phyloP scores from a whole-genome alignment of 2,113 vertebrate genomes.

The Pachypanchax playfairii region DNA sequence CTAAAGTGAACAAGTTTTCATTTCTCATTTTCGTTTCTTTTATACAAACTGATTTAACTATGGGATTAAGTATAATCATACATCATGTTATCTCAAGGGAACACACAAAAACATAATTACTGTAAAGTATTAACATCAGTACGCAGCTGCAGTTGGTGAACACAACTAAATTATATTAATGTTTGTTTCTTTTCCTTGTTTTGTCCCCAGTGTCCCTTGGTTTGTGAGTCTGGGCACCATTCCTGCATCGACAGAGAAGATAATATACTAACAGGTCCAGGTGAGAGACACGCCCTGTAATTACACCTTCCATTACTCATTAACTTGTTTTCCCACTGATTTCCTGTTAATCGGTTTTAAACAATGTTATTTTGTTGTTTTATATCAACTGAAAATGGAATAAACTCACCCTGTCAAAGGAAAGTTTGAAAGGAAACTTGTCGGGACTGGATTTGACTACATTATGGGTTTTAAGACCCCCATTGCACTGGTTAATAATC shows the following conservation, averaged over 20 bases:
- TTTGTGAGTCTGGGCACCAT: conserved; percentile 84
- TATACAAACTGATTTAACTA: not conserved
- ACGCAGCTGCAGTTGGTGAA: not conserved
- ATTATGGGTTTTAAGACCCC: too few species aligned
- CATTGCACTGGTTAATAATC: too few species aligned
- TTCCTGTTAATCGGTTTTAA: too few species aligned
- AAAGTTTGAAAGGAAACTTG: conserved; percentile 4
- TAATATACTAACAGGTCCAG: conserved; percentile 86
- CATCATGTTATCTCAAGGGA: not conserved
- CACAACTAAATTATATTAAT: not conserved
- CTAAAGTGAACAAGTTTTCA: not conserved
- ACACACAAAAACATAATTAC: not conserved
- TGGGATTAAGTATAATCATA: not conserved
- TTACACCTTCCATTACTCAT: conserved; percentile 12
- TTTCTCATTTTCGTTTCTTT: not conserved
- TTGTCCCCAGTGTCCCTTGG: conserved; percentile 85
- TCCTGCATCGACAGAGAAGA: conserved; percentile 82
- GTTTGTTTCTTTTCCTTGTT: conserved; percentile 12
- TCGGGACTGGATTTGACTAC: not conserved
- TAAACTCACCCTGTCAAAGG: too few species aligned
- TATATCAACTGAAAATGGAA: not conserved
- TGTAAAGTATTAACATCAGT: not conserved
- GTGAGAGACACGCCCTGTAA: conserved; percentile 71
- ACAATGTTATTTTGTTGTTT: too few species aligned
- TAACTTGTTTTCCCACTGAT: not conserved